Evolutionary conservation across 2,113 vertebrate genomes (phyloP).

Genomic region (Elephas maximus): DNA sequence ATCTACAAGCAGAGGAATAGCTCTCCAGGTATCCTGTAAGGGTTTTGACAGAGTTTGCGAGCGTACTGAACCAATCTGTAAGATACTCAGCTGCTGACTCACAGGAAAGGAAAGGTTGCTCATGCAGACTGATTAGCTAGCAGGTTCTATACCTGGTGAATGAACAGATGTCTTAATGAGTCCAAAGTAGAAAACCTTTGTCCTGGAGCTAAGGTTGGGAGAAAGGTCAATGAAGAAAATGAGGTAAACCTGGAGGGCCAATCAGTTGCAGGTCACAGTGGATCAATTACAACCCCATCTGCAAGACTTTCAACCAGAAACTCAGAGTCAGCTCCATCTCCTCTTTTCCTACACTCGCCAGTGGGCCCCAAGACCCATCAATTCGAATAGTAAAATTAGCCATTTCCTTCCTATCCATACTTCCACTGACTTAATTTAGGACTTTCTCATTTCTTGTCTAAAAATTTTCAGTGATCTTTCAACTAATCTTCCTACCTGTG

Average conservation of each 20-base stretch:
- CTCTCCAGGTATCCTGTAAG: conserved; percentile 37
- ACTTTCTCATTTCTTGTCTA: conserved; percentile 10
- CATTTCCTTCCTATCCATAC: not conserved
- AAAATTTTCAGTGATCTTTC: conserved; percentile 54
- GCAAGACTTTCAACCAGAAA: conserved; percentile 62
- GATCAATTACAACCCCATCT: conserved; percentile 60
- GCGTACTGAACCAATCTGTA: conserved; percentile 68
- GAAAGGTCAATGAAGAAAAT: conserved; percentile 74
- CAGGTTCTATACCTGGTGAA: conserved; percentile 65
- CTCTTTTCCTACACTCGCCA: not conserved
- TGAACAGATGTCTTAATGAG: conserved; percentile 75
- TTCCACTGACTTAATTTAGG: not conserved
- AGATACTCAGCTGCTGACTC: conserved; percentile 71
- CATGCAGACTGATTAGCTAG: conserved; percentile 64
- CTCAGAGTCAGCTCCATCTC: conserved; percentile 10
- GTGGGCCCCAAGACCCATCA: not conserved
- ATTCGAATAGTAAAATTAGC: conserved; percentile 54
- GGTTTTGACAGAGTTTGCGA: conserved; percentile 50
- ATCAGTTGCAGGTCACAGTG: conserved; percentile 66
- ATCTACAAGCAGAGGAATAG: conserved; percentile 8
- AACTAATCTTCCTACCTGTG: conserved; percentile 31
- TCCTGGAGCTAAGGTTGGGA: conserved; percentile 58
- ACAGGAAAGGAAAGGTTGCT: conserved; percentile 67
- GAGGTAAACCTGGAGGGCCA: conserved; percentile 57
- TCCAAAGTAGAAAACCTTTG: conserved; percentile 55